Evolutionary conservation across 2,113 vertebrate species (phyloP).

Genomic region (Pagrus major): DNA sequence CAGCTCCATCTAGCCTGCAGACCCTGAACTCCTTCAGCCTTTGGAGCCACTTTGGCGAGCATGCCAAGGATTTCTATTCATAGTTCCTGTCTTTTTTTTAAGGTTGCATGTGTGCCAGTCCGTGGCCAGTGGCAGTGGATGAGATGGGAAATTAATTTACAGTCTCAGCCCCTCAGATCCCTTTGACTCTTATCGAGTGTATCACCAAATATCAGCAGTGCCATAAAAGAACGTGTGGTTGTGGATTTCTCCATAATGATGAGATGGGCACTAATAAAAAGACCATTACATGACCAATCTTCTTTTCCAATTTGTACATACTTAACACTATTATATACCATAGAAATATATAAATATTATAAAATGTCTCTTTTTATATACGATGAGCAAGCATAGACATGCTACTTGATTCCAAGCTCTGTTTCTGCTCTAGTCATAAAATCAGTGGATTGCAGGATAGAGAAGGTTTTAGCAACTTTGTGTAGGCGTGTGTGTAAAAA

Average conservation of each 20-base stretch:
- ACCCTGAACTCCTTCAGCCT: conserved; percentile 24
- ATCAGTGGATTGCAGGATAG: conserved; percentile 46
- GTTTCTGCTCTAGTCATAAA: conserved; percentile 64
- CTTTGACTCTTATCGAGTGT: conserved; percentile 34
- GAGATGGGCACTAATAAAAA: conserved; percentile 50
- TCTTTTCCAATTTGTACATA: conserved; percentile 71
- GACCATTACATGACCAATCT: conserved; percentile 54
- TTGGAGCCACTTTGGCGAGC: conserved; percentile 23
- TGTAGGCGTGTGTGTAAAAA: conserved; percentile 34
- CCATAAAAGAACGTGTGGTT: conserved; percentile 37
- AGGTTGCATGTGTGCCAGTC: not conserved
- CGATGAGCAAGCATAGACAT: conserved; percentile 77
- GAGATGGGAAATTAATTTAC: conserved; percentile 33
- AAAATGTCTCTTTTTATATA: conserved; percentile 67
- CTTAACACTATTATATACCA: conserved; percentile 78
- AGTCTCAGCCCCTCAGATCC: conserved; percentile 59
- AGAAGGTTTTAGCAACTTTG: conserved; percentile 54
- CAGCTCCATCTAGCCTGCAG: conserved; percentile 3
- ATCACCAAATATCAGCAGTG: conserved; percentile 40
- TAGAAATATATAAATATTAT: conserved; percentile 88
- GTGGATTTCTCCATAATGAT: conserved; percentile 37
- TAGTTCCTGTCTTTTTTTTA: not conserved
- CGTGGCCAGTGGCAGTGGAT: conserved; percentile 21
- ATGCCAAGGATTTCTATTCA: not conserved
- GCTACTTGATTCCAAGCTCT: conserved; percentile 73